Conservation (phyloP, 2,797 vertebrate genomes). For the Malurus splendens region DNA sequence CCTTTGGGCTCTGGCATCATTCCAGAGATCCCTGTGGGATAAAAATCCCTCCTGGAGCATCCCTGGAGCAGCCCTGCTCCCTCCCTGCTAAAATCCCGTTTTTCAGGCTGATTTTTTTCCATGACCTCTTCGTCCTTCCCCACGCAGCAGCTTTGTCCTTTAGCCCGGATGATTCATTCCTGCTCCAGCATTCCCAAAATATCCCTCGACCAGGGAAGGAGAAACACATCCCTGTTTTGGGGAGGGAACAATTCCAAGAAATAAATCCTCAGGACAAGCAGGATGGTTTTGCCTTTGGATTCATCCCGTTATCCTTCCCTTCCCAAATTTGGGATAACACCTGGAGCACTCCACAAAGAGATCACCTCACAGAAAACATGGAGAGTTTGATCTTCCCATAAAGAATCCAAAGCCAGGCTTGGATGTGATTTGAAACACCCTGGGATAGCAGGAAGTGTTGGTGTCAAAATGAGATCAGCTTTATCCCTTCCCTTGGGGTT, state of each 20-base stretch:
- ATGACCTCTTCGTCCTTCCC: not conserved
- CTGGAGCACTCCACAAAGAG: no score
- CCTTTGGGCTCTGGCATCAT: not conserved
- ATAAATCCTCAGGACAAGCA: not conserved
- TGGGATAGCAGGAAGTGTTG: not conserved
- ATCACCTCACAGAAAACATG: no score
- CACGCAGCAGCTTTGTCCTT: not conserved
- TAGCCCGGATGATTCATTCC: not conserved
- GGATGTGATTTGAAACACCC: accelerated
- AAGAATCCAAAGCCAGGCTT: not conserved
- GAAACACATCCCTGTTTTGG: not conserved
- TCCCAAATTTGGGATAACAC: no score
- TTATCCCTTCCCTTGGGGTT: no score
- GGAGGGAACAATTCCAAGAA: not conserved
- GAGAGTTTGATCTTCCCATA: no score
- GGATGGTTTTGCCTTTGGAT: not conserved
- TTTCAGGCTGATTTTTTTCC: not conserved
- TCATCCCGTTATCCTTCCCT: no score
- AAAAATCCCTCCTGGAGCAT: not conserved
- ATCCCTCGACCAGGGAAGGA: not conserved
- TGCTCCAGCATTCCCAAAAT: not conserved
- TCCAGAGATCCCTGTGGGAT: no score
- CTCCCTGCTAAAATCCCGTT: not conserved
- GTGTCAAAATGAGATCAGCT: no score
- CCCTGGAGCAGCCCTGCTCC: no score